Base-by-base conservation (phyloP, 2,113 vertebrate species). In the Tragelaphus scriptus region DNA sequence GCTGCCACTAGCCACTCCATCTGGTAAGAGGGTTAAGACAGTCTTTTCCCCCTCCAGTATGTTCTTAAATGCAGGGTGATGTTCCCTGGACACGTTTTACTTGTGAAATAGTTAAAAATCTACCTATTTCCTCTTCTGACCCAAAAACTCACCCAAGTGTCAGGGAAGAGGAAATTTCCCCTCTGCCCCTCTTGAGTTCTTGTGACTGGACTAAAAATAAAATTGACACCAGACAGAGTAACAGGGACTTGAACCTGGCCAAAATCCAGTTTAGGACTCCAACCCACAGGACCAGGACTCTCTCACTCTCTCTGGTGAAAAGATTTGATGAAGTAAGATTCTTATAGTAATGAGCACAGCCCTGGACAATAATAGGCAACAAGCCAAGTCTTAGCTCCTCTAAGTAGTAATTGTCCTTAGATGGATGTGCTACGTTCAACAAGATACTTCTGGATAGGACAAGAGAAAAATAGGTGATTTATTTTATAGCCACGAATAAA, bases 381-480 rank as follows among this genome's bases (percentile, higher is more conserved):
- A 36, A 75, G 49, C 12, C n/a, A 88, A 59, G 68, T 25, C 13
- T 55, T 55, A 65, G 40, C 68, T 19, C 68, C n/a, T 61, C 6
- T 71, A 14, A 40, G 63, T 40, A 56, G 32, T 58, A 90, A 16
- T 36, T 58, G 85, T 55, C 30, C 40, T 58, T 36, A 47, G 16
- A 87, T 28, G 19, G 15, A 49, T 32, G 21, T 9, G 3, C 59
- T 51, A 58, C 1, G 13, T 49, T 89, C 58, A 55, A 40, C 23
- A 53, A 77, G 14, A 47, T 44, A 32, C 25, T 96, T 88, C 23
- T 32, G 77, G 13, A 61, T 23, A 68, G 47, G 65, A 44, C 30
- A 63, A 81, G 55, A 49, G 80, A 55, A 85, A 95, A 94, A 82
- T 4, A 94, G 85, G 59, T 85, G 40, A 88, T 88, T 95, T 81